Base-by-base conservation (phyloP, 2,113 vertebrate genomes). In the Phylloscopus trochiloides region DNA sequence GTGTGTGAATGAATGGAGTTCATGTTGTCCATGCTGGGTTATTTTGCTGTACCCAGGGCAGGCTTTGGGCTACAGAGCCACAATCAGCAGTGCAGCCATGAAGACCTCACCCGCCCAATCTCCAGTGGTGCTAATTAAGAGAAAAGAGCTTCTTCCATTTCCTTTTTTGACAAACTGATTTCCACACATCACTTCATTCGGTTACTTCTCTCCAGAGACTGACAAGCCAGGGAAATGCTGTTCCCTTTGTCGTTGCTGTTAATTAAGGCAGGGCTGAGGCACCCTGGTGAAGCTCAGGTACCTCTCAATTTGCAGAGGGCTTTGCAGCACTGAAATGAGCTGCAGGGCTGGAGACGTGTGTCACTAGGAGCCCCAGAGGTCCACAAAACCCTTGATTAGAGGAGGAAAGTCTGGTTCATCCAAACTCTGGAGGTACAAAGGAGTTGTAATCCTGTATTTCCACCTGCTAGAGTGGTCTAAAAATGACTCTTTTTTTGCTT, bases 231-330 rank as follows among this genome's bases (percentile, higher is more conserved):
- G 84, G 43, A 90, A 96, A 62, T 28, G 7, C 58, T 70, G 54
- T 70, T 94, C 86, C 84, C 74, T 81, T 80, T 74, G 82, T 85
- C 2, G 0, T 15, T 48, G 34, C 92, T 67, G 34, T 91, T 96
- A 91, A 94, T 96, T 92, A 92, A 91, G 82, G 32, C 51, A 16
- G 47, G 66, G 52, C 70, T 83, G 81, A 83, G 82, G 50, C 74
- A 76, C 74, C 78, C 81, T 70, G 74, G 34, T 90, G 92, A 95
- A 61, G 81, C 68, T 86, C n/a, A 18, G 70, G 65, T 91, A 47
- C 72, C 52, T 89, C 68, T 81, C 70, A 58, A 31, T 94, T 91
- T 95, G 91, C 66, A 73, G 67, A 92, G 48, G 58, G 45, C 45
- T 91, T 94, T 75, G 57, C 83, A 40, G 72, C 67, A 32, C 85